These are phyloP conservation scores for Catalaphyllia jardinei DNA, from an alignment of 64 coral and sea anemone genomes.

Conservation along the genomic window DNA sequence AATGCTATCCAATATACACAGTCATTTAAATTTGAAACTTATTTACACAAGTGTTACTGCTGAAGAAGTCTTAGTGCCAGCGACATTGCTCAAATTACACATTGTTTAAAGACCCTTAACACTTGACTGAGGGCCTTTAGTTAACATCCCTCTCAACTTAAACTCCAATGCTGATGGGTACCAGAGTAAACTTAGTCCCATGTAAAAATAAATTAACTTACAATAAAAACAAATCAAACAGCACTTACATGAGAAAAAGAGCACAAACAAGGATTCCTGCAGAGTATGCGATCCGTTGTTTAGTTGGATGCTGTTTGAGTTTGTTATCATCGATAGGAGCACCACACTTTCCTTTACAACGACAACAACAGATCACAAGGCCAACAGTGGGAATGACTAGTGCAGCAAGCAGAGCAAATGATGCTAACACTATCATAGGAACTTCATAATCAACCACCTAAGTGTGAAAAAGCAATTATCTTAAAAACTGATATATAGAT, in stretches of 20 bases:
- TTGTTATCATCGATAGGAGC: conserved; percentile 58
- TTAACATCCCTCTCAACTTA: too few relatives aligned
- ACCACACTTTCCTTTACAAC: conserved; percentile 60
- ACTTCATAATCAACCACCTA: conserved; percentile 87
- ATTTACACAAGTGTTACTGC: too few relatives aligned
- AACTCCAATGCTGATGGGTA: too few relatives aligned
- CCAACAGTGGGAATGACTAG: conserved; percentile 72
- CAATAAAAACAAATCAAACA: background rate
- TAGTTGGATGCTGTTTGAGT: conserved; percentile 63
- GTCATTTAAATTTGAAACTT: too few relatives aligned
- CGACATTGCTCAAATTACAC: too few relatives aligned
- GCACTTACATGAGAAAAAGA: conserved; percentile 73
- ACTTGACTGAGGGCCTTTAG: too few relatives aligned
- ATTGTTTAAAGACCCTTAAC: too few relatives aligned
- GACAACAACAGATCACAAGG: conserved; percentile 73
- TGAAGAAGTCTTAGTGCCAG: too few relatives aligned
- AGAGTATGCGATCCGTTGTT: conserved; percentile 61
- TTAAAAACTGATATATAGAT: too few relatives aligned
- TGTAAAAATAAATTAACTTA: too few relatives aligned
- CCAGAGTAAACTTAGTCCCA: too few relatives aligned
- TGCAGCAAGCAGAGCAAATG: conserved; percentile 66
- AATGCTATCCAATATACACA: too few relatives aligned
- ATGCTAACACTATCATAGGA: conserved; percentile 60
- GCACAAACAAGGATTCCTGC: conserved; percentile 65
- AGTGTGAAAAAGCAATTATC: background rate